Percentiles rank a stretch among this genome's conserved stretches.
Evolutionary conservation across 2,888 invertebrate genomes (phyloP).

Genomic region (Agrotis exclamationis): DNA sequence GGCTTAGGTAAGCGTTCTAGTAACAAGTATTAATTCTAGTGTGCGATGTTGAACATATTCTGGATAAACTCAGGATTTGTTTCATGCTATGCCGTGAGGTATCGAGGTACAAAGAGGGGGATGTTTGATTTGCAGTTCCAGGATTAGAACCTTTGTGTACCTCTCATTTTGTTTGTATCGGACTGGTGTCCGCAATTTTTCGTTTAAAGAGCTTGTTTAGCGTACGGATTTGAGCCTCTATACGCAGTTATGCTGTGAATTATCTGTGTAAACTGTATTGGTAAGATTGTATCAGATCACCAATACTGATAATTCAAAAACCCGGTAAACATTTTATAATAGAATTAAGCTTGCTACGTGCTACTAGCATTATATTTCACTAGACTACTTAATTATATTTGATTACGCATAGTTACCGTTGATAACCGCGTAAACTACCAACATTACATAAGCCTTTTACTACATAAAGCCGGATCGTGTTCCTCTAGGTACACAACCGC

Average conservation of each 20-base stretch:
- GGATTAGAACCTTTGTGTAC: background rate
- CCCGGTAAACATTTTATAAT: background rate
- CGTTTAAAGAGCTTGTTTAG: background rate
- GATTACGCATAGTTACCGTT: slow-evolving; percentile 52
- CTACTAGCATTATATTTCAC: slow-evolving; percentile 17
- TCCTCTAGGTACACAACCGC: slow-evolving; percentile 62
- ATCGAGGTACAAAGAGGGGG: background rate
- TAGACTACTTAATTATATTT: slow-evolving; percentile 45
- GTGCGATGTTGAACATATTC: slow-evolving; percentile 10
- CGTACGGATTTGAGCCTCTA: background rate
- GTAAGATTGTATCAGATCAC: background rate
- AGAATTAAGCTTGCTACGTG: slow-evolving; percentile 17
- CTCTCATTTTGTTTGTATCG: background rate
- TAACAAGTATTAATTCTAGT: slow-evolving; percentile 30
- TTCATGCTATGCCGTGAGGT: background rate
- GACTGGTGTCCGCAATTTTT: background rate
- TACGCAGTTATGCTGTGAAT: background rate
- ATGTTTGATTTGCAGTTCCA: background rate
- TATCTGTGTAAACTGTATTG: background rate
- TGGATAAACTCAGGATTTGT: slow-evolving; percentile 16
- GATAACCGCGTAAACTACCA: slow-evolving; percentile 30
- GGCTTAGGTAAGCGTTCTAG: slow-evolving; percentile 22
- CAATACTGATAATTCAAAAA: background rate
- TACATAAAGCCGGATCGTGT: slow-evolving; percentile 39
- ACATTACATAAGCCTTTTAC: slow-evolving; percentile 25